Evolutionary conservation across 2,797 vertebrate species (phyloP).

Genomic region (Dicrostonyx torquatus): DNA sequence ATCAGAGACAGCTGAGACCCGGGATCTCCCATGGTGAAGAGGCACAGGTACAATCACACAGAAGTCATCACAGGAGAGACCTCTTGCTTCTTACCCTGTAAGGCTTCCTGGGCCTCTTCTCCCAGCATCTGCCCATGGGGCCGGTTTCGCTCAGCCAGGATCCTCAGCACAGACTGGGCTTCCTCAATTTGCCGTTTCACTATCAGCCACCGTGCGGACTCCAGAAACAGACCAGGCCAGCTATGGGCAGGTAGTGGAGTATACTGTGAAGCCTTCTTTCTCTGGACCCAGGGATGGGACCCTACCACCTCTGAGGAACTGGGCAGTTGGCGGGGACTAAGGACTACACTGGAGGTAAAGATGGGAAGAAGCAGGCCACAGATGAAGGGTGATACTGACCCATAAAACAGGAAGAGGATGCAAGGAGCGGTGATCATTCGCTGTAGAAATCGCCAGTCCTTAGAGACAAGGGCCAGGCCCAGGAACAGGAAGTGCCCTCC

Average conservation of each 20-base stretch:
- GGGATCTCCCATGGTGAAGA: not conserved
- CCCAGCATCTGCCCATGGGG: conserved; percentile 79
- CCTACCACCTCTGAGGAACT: not conserved
- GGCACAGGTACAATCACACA: not conserved
- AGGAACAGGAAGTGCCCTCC: conserved; percentile 92
- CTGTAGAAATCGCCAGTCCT: conserved; percentile 92
- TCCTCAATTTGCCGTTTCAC: conserved; percentile 87
- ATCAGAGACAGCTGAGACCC: conserved; percentile 46
- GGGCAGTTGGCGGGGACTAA: conserved; percentile 8
- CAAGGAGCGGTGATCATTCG: conserved; percentile 91
- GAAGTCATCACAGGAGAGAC: not conserved
- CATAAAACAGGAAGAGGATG: conserved; percentile 91
- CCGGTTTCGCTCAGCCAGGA: conserved; percentile 79
- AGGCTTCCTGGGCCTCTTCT: conserved; percentile 79
- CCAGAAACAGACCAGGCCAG: conserved; percentile 92
- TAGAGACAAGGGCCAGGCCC: conserved; percentile 91
- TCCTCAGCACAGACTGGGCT: conserved; percentile 81
- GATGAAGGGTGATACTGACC: conserved; percentile 84
- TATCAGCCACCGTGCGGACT: conserved; percentile 93
- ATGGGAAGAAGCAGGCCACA: not conserved
- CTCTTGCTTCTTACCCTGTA: conserved; percentile 73
- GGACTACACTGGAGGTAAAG: not conserved
- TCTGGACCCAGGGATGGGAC: not conserved
- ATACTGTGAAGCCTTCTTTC: not conserved
- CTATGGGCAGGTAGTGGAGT: conserved; percentile 76